phyloP scores from a whole-genome alignment of 2,797 vertebrate species.

The Bovichtus variegatus region DNA sequence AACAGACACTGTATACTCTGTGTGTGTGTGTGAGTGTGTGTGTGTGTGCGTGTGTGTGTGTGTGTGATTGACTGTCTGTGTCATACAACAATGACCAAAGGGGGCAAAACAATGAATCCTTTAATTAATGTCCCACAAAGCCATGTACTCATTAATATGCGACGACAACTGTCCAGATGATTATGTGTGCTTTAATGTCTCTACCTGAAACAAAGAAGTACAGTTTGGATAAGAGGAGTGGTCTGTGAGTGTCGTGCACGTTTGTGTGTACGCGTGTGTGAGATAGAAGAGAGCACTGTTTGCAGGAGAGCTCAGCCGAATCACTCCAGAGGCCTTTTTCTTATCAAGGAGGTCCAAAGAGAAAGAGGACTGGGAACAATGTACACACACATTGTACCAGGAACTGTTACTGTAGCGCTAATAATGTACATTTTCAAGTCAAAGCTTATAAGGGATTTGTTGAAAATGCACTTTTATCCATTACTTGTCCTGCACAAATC shows the following conservation, averaged over 20 bases:
- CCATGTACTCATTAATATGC: constrained; percentile 5
- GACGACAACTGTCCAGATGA: neutral
- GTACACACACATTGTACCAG: neutral
- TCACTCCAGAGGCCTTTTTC: neutral
- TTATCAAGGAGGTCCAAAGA: neutral
- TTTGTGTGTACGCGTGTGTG: neutral
- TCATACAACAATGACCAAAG: neutral
- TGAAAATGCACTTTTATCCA: neutral
- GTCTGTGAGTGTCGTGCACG: neutral
- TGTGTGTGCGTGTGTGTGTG: constrained; percentile 4
- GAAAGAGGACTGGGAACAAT: neutral
- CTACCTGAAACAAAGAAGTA: neutral
- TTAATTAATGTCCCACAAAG: constrained; percentile 14
- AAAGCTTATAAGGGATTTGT: neutral
- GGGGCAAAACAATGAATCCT: constrained; percentile 9
- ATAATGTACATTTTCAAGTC: neutral
- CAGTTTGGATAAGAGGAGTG: constrained; percentile 2
- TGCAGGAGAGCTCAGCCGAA: constrained; percentile 10
- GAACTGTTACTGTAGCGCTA: neutral
- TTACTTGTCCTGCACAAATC: neutral
- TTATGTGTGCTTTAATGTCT: neutral
- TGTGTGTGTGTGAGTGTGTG: constrained; percentile 5
- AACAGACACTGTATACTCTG: constrained; percentile 26
- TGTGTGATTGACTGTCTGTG: neutral
- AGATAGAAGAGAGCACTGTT: neutral